Evolutionary conservation across 2,888 invertebrate genomes (phyloP), one percentile per base, ranked within the genome.

Genomic region (Diarsia brunnea): DNA sequence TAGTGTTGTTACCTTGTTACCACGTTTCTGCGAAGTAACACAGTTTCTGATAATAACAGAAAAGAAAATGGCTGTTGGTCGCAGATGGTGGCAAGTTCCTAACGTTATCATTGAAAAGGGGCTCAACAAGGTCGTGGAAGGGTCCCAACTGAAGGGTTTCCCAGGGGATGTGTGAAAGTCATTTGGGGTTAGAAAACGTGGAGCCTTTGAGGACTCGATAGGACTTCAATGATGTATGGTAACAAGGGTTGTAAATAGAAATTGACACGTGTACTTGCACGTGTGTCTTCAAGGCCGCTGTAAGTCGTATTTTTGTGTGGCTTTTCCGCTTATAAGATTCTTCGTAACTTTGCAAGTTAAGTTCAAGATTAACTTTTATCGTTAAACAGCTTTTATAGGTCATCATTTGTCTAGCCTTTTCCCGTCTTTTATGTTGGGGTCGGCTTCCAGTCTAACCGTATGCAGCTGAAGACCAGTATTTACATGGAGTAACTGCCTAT

Each of bases 121-220:
- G 64, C 24, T n/a, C 64, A 43, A 60, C n/a, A 53, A 69, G 74
- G 68, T 19, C 31, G 31, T 53, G 2, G 58, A 73, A 71, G 84
- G 78, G 71, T 65, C 27, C 19, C n/a, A 72, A 65, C 63, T 84
- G 58, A 75, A 85, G 63, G 67, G 73, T 73, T 24, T 31, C 83
- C 69, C 73, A 31, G 24, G 86, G 67, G 79, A 84, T 45, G 19
- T 63, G 64, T 70, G 68, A 66, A 72, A 19, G 71, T 63, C 78
- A 69, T 77, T 71, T 71, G 47, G 45, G 73, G 79, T 78, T 63
- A 38, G 49, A 66, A 64, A 71, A 69, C 38, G 53, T 55, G 45
- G 21, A 51, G 60, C 10, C 47, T 61, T 81, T 38, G 64, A 61
- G 58, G 53, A 51, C 4, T 63, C 21, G 64, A 51, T 31, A 45